Evolutionary conservation across 2,797 vertebrate species (phyloP), one percentile per base, ranked within the genome.

Genomic region (Gambusia yucatana): DNA sequence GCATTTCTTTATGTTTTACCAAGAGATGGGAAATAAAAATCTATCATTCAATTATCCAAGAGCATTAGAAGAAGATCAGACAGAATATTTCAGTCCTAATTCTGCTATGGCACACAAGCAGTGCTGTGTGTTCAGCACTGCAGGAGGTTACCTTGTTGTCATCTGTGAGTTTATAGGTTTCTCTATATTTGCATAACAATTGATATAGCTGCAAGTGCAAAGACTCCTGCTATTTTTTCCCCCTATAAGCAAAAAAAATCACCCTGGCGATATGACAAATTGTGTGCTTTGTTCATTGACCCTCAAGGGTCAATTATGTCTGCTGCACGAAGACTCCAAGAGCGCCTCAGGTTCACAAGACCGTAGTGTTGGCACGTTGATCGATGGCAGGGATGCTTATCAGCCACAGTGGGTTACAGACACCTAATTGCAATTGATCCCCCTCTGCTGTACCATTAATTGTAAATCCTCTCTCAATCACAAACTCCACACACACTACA

Each of bases 351-450:
- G 89, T 92, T 91, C 82, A 74, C 72, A 4, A 75, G 81, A 88
- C 79, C 47, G 67, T 52, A 67, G 84, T 52, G 85, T 75, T 84
- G 87, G 85, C 82, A 82, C 67, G 71, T 82, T 94, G 94, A 95
- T 95, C 93, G 86, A 96, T 95, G 92, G 81, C 69, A 16, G 71
- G 80, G 89, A 92, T 91, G 93, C 92, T 95, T 94, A 96, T 96
- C 94, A 90, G 91, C 87, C 88, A 25, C 88, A 77, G 81, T 89
- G 93, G 89, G 93, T 92, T 94, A 94, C 93, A 92, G 85, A 93
- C 91, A 89, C 91, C 92, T 96, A 95, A 96, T 95, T 95, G 93
- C 95, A 95, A 95, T 96, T 93, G 94, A 96, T 96, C 83, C 81
- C 75, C 63, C 48, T 84, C 91, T 88, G 88, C 89, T 91, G 92